Base-by-base conservation (phyloP, 1,140 invertebrate genomes). In the Augochlora pura region DNA sequence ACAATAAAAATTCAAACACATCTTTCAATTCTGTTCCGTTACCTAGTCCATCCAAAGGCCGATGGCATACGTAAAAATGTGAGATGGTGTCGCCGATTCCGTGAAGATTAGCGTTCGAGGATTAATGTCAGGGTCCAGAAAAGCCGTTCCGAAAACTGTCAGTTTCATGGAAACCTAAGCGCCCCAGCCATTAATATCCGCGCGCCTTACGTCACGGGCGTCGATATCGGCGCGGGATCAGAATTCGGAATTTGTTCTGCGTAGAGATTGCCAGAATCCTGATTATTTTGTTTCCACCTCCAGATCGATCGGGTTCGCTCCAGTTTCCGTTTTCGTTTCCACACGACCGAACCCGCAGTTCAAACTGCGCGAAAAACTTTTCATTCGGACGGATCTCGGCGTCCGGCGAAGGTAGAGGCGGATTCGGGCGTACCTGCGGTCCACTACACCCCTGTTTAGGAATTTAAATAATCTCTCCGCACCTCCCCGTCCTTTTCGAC, bases 391-490 rank as follows among this genome's bases (percentile, higher is more conserved):
- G 18, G 9, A 25, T 4, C 7, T 76, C 10, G 4, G 0, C 16
- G 16, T 38, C n/a, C 27, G 1, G 54, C n/a, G 5, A 27, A 52
- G 54, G 38, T 49, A 49, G 16, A 18, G 16, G 12, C 12, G 10
- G 42, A 12, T 46, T 12, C 42, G 32, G 32, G 32, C 42, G 10
- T 38, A 38, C 65, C 25, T 27, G 21, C 3, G 5, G 8, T 25
- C 10, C 21, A 42, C 5, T 18, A 14, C 9, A 65, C 52, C 46
- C 6, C 32, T 46, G 10, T 18, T 62, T 60, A n/a, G 57, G 76
- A 84, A 84, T 83, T 84, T 70, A 73, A 84, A 84, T 84, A 79
- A 83, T 74, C 42, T 12, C 16, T 32, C 32, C 32, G 32, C 32
- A 32, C 32, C 32, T 32, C 32, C 4, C 32, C 32, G 32, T 4